Evolutionary conservation across 2,888 invertebrate genomes (phyloP), one percentile per base, ranked within the genome.

Genomic region (Agrotis clavis): DNA sequence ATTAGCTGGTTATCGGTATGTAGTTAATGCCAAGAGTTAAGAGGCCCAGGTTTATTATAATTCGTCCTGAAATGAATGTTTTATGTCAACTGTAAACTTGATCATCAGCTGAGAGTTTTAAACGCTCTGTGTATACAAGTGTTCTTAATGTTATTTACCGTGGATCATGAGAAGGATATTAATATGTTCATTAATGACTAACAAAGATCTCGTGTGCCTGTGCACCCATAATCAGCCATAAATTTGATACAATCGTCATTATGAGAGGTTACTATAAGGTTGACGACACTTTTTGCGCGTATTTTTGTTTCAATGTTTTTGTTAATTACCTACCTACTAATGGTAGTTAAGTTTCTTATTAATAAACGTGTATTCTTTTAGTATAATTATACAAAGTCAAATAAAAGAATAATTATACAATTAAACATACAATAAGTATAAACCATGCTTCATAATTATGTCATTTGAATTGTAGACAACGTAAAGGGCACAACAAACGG

Each of bases 11-110:
- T 89, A 90, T 87, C 80, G 79, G 86, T 90, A 89, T 90, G 90
- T 90, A 86, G 89, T 91, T 92, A 93, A 92, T 94, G 93, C 91
- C 93, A 92, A 92, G 90, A 91, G 85, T 87, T 86, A 80, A 67
- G 63, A 67, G 59, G 18, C 41, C 56, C 19, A 70, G 30, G 48
- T 60, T 57, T 72, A 30, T 35, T n/a, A 16, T 56, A 9, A 30
- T 57, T 41, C 30, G 30, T 60, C 16, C 56, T 54, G 11, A 19
- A 60, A 18, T 30, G 16, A 21, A 54, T 61, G 51, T 57, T 67
- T 53, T 60, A 6, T 67, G 51, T 51, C 50, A 69, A 35, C 25
- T 41, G 35, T 50, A 53, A 60, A 61, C 19, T 75, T 45, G 47
- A 47, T 63, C 19, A 73, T 71, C 67, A 67, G 71, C 68, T 66